A percentile compares a stretch with the other conserved stretches of the same genome.
Conservation (phyloP, 2,888 invertebrate species). For the Sabellastarte sp. region DNA sequence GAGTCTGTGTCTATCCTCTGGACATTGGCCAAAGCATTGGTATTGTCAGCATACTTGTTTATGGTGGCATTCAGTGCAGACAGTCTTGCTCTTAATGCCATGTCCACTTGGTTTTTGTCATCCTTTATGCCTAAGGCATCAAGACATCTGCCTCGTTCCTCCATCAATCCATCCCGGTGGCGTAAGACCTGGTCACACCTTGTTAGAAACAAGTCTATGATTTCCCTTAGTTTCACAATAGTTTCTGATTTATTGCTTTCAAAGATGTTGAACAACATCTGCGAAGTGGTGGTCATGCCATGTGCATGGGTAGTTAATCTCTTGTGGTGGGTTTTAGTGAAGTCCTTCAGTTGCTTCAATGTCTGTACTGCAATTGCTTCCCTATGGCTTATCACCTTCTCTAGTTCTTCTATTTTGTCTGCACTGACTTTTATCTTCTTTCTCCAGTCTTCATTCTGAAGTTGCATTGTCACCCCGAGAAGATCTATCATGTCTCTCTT, state of each 20-base stretch:
- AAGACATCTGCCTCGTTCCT: background rate
- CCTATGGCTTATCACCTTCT: background rate
- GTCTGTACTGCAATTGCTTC: background rate
- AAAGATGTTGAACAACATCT: background rate
- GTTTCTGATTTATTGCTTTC: background rate
- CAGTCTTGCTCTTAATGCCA: too few species aligned
- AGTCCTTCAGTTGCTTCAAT: background rate
- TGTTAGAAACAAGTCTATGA: background rate
- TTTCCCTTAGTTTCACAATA: background rate
- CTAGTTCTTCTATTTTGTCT: background rate
- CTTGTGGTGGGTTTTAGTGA: background rate
- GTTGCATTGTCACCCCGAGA: slow-evolving; percentile 25
- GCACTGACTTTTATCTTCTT: background rate
- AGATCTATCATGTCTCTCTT: slow-evolving; percentile 26
- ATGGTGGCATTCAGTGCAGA: too few species aligned
- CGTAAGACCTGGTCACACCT: background rate
- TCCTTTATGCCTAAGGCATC: background rate
- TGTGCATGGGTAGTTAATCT: background rate
- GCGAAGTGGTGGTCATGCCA: background rate
- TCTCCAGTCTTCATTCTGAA: slow-evolving; percentile 25
- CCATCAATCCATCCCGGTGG: background rate
- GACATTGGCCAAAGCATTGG: too few species aligned
- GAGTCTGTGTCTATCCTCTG: too few species aligned
- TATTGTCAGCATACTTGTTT: too few species aligned
- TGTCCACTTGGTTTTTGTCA: background rate